Evolutionary conservation across 2,888 invertebrate species (phyloP).

Genomic region (Nomada fucata): DNA sequence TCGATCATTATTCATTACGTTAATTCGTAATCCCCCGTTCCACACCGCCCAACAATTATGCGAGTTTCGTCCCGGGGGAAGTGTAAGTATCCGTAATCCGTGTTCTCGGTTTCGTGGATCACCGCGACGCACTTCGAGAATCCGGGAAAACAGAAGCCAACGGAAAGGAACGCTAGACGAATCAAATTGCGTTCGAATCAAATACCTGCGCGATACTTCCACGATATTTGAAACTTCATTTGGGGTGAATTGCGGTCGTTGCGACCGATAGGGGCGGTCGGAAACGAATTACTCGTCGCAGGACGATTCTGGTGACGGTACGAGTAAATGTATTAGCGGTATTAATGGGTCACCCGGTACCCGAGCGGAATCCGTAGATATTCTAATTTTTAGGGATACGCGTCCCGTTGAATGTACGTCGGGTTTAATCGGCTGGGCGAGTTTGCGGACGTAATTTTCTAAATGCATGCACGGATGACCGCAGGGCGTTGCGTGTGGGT

Average conservation of each 20-base stretch:
- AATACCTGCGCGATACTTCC: constrained; percentile 10
- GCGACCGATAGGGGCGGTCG: not conserved
- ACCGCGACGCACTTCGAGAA: not conserved
- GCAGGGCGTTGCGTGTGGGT: too few species aligned
- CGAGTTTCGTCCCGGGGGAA: constrained; percentile 7
- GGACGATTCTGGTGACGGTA: constrained; percentile 10
- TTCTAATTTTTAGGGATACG: constrained; percentile 8
- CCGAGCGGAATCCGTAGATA: constrained; percentile 8
- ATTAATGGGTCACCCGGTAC: not conserved
- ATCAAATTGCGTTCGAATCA: not conserved
- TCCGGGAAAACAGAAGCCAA: not conserved
- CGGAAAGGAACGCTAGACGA: not conserved
- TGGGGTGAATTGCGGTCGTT: constrained; percentile 12
- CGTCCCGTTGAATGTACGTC: not conserved
- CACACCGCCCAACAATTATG: not conserved
- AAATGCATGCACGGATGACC: not conserved
- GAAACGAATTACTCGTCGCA: constrained; percentile 20
- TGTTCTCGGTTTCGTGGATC: constrained; percentile 17
- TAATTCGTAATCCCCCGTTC: constrained; percentile 19
- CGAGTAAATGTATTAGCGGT: not conserved
- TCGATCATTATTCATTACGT: constrained; percentile 54
- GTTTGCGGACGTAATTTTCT: not conserved
- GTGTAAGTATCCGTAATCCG: constrained; percentile 40
- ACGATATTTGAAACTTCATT: constrained; percentile 22
- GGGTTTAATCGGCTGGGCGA: not conserved